Conservation (phyloP, 2,888 invertebrate species). For the Andricus curvator region DNA sequence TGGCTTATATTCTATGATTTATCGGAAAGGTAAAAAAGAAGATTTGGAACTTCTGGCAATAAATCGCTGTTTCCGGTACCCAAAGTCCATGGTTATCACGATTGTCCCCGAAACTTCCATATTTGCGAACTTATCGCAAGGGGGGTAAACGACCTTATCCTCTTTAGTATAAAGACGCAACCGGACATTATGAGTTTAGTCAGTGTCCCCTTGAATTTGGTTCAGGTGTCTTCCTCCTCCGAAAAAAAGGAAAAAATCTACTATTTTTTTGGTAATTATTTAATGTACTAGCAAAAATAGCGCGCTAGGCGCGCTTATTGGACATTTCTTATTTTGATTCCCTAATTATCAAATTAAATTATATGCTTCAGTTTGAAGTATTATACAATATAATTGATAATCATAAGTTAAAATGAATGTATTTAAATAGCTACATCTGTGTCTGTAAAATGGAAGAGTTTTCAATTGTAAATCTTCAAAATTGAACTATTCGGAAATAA, state of each 20-base stretch:
- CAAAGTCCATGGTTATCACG: constrained; percentile 70
- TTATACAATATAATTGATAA: too few species aligned
- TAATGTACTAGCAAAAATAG: neutral
- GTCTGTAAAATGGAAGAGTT: too few species aligned
- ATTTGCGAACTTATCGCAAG: constrained; percentile 42
- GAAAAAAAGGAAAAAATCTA: neutral
- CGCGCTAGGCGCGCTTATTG: too few species aligned
- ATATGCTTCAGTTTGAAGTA: too few species aligned
- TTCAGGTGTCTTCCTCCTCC: neutral
- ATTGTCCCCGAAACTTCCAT: constrained; percentile 69
- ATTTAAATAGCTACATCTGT: too few species aligned
- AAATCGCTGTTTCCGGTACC: constrained; percentile 63
- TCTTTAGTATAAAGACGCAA: constrained; percentile 58
- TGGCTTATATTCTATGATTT: neutral
- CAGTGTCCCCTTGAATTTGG: constrained; percentile 53
- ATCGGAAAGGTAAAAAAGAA: neutral
- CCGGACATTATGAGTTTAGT: constrained; percentile 47
- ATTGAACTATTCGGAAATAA: too few species aligned
- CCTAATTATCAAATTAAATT: too few species aligned
- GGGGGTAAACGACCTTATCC: constrained; percentile 46
- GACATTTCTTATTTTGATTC: too few species aligned
- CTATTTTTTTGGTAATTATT: neutral
- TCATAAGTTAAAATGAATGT: too few species aligned
- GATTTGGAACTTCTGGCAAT: constrained; percentile 6
- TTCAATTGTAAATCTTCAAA: too few species aligned